A percentile compares a stretch with the other conserved stretches of the same genome.
These are phyloP conservation scores for Pseudonaja textilis DNA, from an alignment of 2,113 vertebrate species.

Conservation along the genomic window DNA sequence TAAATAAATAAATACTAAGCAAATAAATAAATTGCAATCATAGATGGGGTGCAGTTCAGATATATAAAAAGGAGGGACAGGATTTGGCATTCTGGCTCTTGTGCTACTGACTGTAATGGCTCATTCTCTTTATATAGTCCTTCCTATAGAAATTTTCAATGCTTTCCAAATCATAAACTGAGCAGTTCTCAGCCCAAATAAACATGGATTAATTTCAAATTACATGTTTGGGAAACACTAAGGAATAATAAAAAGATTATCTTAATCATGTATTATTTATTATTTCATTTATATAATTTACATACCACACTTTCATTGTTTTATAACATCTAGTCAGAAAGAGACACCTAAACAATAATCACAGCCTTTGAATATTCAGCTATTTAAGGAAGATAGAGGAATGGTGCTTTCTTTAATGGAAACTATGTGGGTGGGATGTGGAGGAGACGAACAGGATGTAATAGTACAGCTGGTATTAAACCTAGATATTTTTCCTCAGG, in stretches of 20 bases:
- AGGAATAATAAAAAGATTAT: constrained; percentile 8
- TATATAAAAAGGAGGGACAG: not conserved
- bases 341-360: not conserved
- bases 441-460: constrained; percentile 14
- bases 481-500: constrained; percentile 20
- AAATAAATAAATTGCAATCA: not conserved
- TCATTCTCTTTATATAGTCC: not conserved
- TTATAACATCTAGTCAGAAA: not conserved
- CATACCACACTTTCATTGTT: not conserved
- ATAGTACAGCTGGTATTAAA: constrained; percentile 21
- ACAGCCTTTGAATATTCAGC: not conserved
- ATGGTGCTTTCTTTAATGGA: constrained; percentile 6
- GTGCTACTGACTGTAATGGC: not conserved
- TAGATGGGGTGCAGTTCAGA: not conserved
- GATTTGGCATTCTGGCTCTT: not conserved
- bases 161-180: not conserved
- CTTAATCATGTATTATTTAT: not conserved
- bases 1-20: not conserved
- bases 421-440: not conserved
- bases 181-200: not conserved
- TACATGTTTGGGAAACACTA: not conserved
- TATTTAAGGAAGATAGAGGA: not conserved
- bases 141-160: not conserved
- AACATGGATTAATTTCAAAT: not conserved
- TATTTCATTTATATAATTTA: not conserved